Conservation (phyloP, 1,140 invertebrate genomes). For the Drosophila punjabiensis region DNA sequence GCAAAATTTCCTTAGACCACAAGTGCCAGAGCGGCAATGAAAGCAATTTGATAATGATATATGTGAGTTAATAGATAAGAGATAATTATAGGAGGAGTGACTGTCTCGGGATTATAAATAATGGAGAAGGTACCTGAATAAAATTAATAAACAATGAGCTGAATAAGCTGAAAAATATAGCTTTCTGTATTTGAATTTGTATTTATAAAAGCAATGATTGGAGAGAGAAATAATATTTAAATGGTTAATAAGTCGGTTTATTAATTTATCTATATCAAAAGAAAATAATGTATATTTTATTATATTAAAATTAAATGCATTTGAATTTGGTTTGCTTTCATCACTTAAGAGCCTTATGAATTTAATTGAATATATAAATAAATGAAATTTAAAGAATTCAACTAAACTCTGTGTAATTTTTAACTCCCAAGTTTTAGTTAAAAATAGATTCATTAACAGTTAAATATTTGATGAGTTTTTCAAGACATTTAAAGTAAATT, state of each 20-base stretch:
- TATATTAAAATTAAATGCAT: not conserved
- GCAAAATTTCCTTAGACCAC: slow-evolving; percentile 48
- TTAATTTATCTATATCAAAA: too few relatives aligned
- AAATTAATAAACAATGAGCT: slow-evolving; percentile 9
- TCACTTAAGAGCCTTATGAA: not conserved
- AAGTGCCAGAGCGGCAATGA: slow-evolving; percentile 43
- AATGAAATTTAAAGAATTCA: not conserved
- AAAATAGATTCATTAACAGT: too few relatives aligned
- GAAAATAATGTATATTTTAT: too few relatives aligned
- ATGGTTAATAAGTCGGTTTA: not conserved
- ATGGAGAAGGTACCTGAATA: slow-evolving; percentile 3
- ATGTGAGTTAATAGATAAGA: slow-evolving; percentile 39
- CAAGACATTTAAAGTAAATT: not conserved
- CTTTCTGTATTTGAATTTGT: not conserved
- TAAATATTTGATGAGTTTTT: not conserved
- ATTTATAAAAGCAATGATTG: not conserved
- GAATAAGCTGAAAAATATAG: not conserved
- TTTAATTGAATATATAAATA: not conserved
- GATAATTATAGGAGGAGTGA: not conserved
- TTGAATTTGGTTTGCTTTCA: not conserved
- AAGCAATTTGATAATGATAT: slow-evolving; percentile 49
- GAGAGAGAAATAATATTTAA: not conserved
- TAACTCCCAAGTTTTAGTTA: too few relatives aligned
- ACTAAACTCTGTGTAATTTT: too few relatives aligned
- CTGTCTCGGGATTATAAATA: not conserved